Percentiles rank a stretch among this genome's conserved stretches.
phyloP scores from a whole-genome alignment of 2,888 invertebrate genomes.

The Opisthograptis luteolata region DNA sequence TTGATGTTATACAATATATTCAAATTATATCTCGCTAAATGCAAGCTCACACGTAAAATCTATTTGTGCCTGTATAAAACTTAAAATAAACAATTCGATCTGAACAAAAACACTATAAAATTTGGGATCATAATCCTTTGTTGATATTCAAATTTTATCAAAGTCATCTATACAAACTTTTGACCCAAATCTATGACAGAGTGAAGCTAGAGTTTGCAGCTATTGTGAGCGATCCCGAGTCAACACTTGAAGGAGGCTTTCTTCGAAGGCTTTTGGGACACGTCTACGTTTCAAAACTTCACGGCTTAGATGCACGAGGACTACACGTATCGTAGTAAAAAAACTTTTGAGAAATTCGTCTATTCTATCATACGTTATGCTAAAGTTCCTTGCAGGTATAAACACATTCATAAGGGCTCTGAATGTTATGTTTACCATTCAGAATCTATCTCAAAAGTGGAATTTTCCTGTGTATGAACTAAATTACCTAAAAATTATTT shows the following conservation, averaged over 20 bases:
- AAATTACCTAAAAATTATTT: no score
- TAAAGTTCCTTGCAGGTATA: neutral
- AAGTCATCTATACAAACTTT: slow-evolving; percentile 74
- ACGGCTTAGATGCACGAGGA: slow-evolving; percentile 47
- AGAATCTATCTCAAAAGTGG: no score
- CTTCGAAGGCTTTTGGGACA: slow-evolving; percentile 71
- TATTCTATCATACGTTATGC: neutral
- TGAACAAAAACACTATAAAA: slow-evolving; percentile 39
- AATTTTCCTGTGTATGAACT: no score
- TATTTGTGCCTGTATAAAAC: slow-evolving; percentile 32
- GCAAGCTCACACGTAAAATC: slow-evolving; percentile 29
- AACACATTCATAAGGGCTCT: neutral
- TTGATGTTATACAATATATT: slow-evolving; percentile 10
- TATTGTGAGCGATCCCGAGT: slow-evolving; percentile 71
- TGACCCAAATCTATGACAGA: slow-evolving; percentile 70
- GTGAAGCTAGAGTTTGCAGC: slow-evolving; percentile 67
- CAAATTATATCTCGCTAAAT: slow-evolving; percentile 6
- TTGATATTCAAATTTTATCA: slow-evolving; percentile 49
- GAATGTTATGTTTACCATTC: no score
- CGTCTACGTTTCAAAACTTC: slow-evolving; percentile 70
- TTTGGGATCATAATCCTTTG: slow-evolving; percentile 42
- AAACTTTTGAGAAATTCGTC: neutral
- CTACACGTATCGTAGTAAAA: slow-evolving; percentile 9
- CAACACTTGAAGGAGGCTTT: slow-evolving; percentile 70
- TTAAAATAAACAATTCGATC: slow-evolving; percentile 38